A percentile compares a stretch with the other conserved stretches of the same genome.
These are phyloP conservation scores for Perodicticus potto DNA, from an alignment of 2,797 vertebrate genomes.

Conservation along the genomic window DNA sequence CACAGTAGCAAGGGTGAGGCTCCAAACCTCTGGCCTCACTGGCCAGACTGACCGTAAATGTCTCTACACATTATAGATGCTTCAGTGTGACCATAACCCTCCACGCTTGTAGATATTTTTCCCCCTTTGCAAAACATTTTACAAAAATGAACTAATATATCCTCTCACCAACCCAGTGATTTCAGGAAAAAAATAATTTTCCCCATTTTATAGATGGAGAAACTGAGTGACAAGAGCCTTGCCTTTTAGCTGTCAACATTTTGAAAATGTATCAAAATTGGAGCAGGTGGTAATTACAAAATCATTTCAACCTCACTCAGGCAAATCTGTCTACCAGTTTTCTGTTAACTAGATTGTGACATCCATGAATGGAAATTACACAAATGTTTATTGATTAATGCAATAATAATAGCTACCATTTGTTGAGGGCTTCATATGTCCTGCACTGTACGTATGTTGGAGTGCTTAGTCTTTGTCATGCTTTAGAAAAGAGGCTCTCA, in stretches of 20 bases:
- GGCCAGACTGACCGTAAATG: slow-evolving; percentile 33
- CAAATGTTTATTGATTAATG: neutral
- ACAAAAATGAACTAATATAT: slow-evolving; percentile 42
- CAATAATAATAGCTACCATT: neutral
- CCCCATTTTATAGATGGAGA: slow-evolving; percentile 63
- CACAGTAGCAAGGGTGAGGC: slow-evolving; percentile 19
- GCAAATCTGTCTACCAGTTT: neutral
- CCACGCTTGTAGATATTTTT: neutral
- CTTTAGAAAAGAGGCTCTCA: neutral
- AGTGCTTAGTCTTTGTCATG: neutral
- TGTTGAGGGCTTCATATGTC: neutral
- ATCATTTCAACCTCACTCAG: neutral
- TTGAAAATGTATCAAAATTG: slow-evolving; percentile 29
- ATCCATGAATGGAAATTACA: neutral
- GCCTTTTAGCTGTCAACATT: neutral
- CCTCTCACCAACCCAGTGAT: neutral
- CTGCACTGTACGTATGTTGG: neutral
- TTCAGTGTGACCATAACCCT: slow-evolving; percentile 27
- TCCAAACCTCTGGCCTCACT: slow-evolving; percentile 47
- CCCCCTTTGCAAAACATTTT: neutral
- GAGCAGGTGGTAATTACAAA: neutral
- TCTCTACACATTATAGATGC: slow-evolving; percentile 41
- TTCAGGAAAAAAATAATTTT: neutral
- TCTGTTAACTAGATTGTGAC: slow-evolving; percentile 25
- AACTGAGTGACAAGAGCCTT: slow-evolving; percentile 40